These are phyloP conservation scores for Mormyrus iriodes DNA, from an alignment of 2,113 vertebrate species.

Conservation along the genomic window DNA sequence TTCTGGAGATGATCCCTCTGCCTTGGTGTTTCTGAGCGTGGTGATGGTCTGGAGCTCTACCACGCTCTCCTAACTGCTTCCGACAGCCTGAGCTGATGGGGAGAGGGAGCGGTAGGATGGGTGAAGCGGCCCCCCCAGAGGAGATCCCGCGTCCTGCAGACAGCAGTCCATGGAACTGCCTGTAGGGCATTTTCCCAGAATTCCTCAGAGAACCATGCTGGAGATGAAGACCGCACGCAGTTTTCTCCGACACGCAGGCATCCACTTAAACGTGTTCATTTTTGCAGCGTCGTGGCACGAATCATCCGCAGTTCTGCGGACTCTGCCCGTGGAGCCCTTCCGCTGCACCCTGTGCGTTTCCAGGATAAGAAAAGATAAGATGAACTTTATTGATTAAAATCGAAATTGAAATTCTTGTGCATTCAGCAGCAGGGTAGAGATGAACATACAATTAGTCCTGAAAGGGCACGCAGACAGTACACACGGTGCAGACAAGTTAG, in stretches of 20 bases:
- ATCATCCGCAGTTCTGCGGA: constrained; percentile 27
- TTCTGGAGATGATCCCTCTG: neutral
- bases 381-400: neutral
- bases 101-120: neutral
- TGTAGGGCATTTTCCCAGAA: neutral
- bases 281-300: constrained; percentile 35
- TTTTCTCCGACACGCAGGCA: neutral
- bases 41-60: neutral
- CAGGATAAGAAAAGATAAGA: neutral
- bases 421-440: neutral
- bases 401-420: neutral
- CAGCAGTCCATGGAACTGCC: neutral
- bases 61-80: neutral
- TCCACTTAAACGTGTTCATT: constrained; percentile 20
- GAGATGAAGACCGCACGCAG: too few species aligned
- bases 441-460: neutral
- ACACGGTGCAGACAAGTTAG: neutral
- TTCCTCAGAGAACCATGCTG: neutral
- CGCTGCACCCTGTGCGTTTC: constrained; percentile 3
- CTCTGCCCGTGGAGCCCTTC: constrained; percentile 18
- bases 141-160: neutral
- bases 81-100: neutral
- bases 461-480: neutral
- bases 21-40: neutral
- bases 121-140: neutral